phyloP scores from a whole-genome alignment of 1,140 invertebrate genomes.

The Bombus superbus region DNA sequence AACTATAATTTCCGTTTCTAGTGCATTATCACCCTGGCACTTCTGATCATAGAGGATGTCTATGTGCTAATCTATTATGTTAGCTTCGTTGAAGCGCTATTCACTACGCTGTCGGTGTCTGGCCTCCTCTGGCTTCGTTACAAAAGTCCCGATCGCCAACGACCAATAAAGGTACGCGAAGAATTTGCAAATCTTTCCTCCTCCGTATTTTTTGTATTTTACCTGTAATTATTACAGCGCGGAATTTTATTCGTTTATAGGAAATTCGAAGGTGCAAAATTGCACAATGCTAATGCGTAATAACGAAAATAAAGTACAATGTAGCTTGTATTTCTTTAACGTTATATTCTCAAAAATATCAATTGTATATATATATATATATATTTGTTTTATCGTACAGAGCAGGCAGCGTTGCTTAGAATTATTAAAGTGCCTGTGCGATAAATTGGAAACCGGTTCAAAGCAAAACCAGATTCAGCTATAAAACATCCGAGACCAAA shows the following conservation, averaged over 20 bases:
- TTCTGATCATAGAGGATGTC: conserved; percentile 93
- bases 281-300: accelerated
- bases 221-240: no score
- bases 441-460: no score
- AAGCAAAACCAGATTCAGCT: accelerated
- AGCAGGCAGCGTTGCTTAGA: no score
- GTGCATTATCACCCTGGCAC: conserved; percentile 92
- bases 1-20: conserved; percentile 81
- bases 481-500: no score
- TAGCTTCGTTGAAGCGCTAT: conserved; percentile 96
- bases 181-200: neutral
- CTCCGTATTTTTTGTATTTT: neutral
- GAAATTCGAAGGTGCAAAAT: no score
- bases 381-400: no score
- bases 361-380: no score
- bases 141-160: conserved; percentile 89
- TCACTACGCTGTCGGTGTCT: conserved; percentile 94
- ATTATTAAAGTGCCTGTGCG: no score
- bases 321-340: no score
- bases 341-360: no score
- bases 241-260: no score
- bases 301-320: no score
- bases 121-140: conserved; percentile 94
- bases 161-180: conserved; percentile 92
- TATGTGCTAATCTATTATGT: conserved; percentile 96